Percentiles rank a stretch among this genome's conserved stretches.
Evolutionary conservation across 1,140 invertebrate species (phyloP).

Genomic region (Holotrichia oblita): DNA sequence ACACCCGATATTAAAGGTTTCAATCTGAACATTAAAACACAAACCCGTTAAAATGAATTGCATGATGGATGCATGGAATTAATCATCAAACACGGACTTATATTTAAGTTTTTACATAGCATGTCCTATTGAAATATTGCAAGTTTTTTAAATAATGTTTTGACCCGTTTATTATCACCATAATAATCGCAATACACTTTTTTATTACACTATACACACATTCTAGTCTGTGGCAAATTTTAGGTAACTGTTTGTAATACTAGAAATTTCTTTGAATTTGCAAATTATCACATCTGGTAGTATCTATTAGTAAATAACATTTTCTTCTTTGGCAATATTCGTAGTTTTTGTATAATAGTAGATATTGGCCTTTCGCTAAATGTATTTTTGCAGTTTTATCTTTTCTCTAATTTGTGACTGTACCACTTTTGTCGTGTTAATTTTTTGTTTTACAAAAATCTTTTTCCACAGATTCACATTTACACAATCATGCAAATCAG

Average conservation of each 20-base stretch:
- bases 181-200: neutral
- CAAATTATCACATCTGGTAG: no score
- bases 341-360: slow-evolving; percentile 9
- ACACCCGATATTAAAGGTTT: no score
- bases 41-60: no score
- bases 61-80: no score
- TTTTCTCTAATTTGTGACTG: no score
- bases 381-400: neutral
- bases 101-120: no score
- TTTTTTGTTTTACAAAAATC: slow-evolving; percentile 30
- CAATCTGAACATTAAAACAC: no score
- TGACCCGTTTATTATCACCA: neutral
- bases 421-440: slow-evolving; percentile 4
- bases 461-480: slow-evolving; percentile 36
- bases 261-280: no score
- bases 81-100: no score
- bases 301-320: neutral
- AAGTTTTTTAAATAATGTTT: neutral
- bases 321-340: neutral
- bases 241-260: no score
- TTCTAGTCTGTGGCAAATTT: slow-evolving; percentile 15
- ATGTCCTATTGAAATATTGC: no score
- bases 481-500: neutral
- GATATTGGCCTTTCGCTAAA: neutral
- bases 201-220: slow-evolving; percentile 16